Base-by-base conservation (phyloP, 1,140 invertebrate species). In the Teleogryllus occipitalis region DNA sequence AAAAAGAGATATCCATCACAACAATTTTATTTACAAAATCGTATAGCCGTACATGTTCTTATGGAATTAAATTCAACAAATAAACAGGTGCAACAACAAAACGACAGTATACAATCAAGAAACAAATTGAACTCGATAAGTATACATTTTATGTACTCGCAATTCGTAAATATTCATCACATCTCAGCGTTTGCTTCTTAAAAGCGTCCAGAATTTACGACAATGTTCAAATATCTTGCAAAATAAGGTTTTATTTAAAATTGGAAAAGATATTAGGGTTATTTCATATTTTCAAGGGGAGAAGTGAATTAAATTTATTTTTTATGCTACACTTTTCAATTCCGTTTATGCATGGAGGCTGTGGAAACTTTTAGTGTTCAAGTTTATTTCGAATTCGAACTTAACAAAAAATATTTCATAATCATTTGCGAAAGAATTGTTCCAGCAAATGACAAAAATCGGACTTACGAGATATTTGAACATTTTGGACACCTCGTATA, bases 21-120 rank as follows among this genome's bases (percentile, higher is more conserved):
- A 65, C 54, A 65, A 65, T 65, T 65, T 65, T 65, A 65, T 65
- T 65, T 65, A 65, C 54, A 65, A 65, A 65, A 65, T 65, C 18
- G 54, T 65, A 14, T 65, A 65, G 54, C 18, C 54, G 10, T 65
- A 65, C 54, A 65, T 65, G 18, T 65, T 65, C 54, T 14, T 65
- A 65, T 3, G 54, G 54, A 65, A 18, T 65, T 39, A 18, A 65
- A 65, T 65, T 65, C 18, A 65, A 65, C 54, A 65, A 65, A 65
- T 65, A 65, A 65, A 65, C 54, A 65, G 27, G 18, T 65, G 54
- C 18, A 65, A 14, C 18, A 65, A 65, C 54, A 65, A 10, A 65
- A 65, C 54, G 54, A 65, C 10, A 2, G n/a, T 39, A 65, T 65
- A 14, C 54, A 18, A 65, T 14, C 54, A 65, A 65, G 54, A 65